Conservation (phyloP, 2,888 invertebrate species). For the Drosophila ustulata region DNA sequence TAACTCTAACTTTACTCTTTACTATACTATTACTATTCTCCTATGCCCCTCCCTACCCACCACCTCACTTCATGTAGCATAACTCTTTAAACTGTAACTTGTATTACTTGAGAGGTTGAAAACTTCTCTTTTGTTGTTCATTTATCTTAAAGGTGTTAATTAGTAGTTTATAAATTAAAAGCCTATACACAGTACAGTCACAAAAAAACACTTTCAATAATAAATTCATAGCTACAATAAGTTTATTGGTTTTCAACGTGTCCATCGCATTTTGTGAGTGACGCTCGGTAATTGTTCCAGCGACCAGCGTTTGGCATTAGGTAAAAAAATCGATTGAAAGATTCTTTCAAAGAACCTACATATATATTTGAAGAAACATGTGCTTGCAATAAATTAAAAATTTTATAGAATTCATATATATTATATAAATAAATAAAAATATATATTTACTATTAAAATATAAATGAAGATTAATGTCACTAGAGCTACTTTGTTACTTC, state of each 20-base stretch:
- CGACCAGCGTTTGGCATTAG: conserved; percentile 48
- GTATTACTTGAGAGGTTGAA: conserved; percentile 53
- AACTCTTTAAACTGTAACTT: conserved; percentile 22
- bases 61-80: conserved; percentile 27
- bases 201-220: conserved; percentile 20
- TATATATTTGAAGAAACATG: conserved; percentile 42
- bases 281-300: conserved; percentile 40
- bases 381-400: conserved; percentile 62
- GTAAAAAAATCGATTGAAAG: conserved; percentile 40
- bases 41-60: not conserved
- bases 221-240: conserved; percentile 23
- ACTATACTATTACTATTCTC: not conserved
- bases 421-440: conserved; percentile 22
- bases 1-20: conserved; percentile 16
- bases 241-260: conserved; percentile 43
- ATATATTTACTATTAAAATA: conserved; percentile 50
- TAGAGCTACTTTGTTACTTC: conserved; percentile 60
- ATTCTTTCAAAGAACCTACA: conserved; percentile 55
- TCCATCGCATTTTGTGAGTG: conserved; percentile 57
- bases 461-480: conserved; percentile 41
- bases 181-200: conserved; percentile 15
- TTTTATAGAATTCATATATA: conserved; percentile 55
- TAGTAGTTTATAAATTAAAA: conserved; percentile 46
- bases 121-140: conserved; percentile 65
- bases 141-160: conserved; percentile 60